Evolutionary conservation across 2,797 vertebrate species (phyloP), one percentile per base, ranked within the genome.

Genomic region (Urosaurus nigricauda): DNA sequence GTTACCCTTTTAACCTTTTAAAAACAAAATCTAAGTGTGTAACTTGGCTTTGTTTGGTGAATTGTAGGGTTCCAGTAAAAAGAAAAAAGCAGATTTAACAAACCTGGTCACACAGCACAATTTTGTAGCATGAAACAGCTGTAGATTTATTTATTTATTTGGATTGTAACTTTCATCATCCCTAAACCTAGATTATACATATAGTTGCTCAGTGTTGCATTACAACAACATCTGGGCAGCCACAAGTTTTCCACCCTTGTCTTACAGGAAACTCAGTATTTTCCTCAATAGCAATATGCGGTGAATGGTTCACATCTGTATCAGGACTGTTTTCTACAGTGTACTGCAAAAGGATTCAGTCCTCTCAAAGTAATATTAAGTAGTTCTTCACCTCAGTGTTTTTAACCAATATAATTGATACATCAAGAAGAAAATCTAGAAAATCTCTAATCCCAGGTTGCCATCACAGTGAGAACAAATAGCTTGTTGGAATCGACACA

Each of bases 401-500:
- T 86, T 86, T 86, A 11, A 70, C n/a, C 24, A 21, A 58, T 74
- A 8, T 8, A 78, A 68, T 17, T 65, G 37, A 86, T 53, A 37
- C 32, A 43, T 86, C 60, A 68, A 68, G 17, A 87, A 60, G 68
- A 35, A 80, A 87, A 53, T 40, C n/a, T 80, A 14, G 24, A 35
- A 81, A 73, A 81, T 21, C 32, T 53, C 32, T 79, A 79, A 32
- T 70, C 63, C 58, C 58, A 35, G 40, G 79, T 70, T 63, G 63
- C 47, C 68, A 74, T n/a, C 29, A 81, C 51, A 60, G 29, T 82
- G 53, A 87, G 37, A 26, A 73, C 51, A 71, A 70, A 83, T 58
- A 40, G 8, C 86, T 83, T 88, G 19, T 43, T 78, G 63, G 80
- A 51, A 32, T 8, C 81, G 71, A 21, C 26, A n/a, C 58, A 91